Evolutionary conservation across 2,113 vertebrate genomes (phyloP), one percentile per base, ranked within the genome.

Genomic region (pig (Sus scrofa)): DNA sequence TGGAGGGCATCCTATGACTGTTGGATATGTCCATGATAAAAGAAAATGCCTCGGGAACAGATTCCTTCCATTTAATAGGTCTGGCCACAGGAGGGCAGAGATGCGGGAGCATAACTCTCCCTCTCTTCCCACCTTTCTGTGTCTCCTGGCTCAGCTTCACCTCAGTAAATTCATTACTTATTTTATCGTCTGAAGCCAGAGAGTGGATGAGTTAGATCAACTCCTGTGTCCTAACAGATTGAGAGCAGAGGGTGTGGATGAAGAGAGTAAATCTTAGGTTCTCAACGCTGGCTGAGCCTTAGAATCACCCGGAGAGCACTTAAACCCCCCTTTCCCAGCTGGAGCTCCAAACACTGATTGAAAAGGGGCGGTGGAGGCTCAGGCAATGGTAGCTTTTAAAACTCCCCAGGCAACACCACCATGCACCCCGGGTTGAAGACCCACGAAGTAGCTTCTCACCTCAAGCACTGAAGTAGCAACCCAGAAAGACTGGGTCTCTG

Each of bases 251-350:
- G 62, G 73, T 91, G 78, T 79, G 89, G 92, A 54, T 16, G 0
- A 37, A 63, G 82, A 27, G 60, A 65, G 77, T 73, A 68, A 87
- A 95, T 94, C 79, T 67, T 26, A 37, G 82, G 65, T 67, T 94
- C 94, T 90, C 84, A 44, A 34, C 1, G 1, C 84, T 26, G 62
- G 27, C 83, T 92, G 78, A 16, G 39, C 32, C 26, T 32, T 27
- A 70, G 79, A 26, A 37, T 92, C 84, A 96, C 94, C 90, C 92
- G 92, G 44, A 90, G 87, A 90, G 22, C 87, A 63, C 82, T 95
- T 95, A 30, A 77, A 71, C 84, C 6, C 30, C 1, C 7, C 37
- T 83, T 75, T 89, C 84, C 90, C 27, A 11, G 37, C 9, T 10
- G 7, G 27, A n/a, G 20, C 39, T 85, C 70, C 54, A 52, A 50